phyloP scores from a whole-genome alignment of 2,888 invertebrate species.

The Nasonia oneida region DNA sequence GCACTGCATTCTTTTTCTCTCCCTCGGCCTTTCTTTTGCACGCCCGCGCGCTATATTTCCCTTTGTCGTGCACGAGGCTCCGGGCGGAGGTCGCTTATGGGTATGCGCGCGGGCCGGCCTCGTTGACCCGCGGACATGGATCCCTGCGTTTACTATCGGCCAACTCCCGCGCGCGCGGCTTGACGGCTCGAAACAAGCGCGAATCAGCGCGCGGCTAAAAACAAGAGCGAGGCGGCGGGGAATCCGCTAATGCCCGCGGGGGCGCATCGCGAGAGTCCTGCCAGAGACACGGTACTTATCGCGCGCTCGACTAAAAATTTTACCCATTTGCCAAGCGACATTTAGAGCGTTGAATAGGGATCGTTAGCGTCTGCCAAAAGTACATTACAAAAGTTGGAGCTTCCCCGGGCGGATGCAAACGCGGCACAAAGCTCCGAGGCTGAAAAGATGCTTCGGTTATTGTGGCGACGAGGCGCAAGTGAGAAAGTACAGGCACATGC shows the following conservation, averaged over 20 bases:
- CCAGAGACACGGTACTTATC: neutral
- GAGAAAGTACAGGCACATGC: conserved; percentile 28
- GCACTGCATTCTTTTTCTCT: neutral
- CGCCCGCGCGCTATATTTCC: neutral
- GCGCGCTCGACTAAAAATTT: neutral
- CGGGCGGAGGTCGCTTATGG: neutral
- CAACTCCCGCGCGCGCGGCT: too few relatives aligned
- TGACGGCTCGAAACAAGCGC: too few relatives aligned
- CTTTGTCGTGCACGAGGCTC: neutral
- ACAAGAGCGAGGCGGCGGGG: too few relatives aligned
- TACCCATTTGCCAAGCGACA: neutral
- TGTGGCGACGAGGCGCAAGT: conserved; percentile 4
- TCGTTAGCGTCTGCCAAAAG: conserved; percentile 28
- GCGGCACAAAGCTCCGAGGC: neutral
- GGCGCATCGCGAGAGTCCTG: neutral
- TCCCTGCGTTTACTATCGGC: too few relatives aligned
- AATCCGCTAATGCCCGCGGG: too few relatives aligned
- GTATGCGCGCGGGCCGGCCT: too few relatives aligned
- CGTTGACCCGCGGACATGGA: too few relatives aligned
- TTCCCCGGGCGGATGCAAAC: neutral
- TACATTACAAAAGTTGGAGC: neutral
- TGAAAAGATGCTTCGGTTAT: neutral
- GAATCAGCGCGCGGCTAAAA: neutral
- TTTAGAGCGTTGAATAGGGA: conserved; percentile 34
- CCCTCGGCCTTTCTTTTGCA: neutral